Conservation (phyloP, 2,797 vertebrate species). For the Chanos chanos region DNA sequence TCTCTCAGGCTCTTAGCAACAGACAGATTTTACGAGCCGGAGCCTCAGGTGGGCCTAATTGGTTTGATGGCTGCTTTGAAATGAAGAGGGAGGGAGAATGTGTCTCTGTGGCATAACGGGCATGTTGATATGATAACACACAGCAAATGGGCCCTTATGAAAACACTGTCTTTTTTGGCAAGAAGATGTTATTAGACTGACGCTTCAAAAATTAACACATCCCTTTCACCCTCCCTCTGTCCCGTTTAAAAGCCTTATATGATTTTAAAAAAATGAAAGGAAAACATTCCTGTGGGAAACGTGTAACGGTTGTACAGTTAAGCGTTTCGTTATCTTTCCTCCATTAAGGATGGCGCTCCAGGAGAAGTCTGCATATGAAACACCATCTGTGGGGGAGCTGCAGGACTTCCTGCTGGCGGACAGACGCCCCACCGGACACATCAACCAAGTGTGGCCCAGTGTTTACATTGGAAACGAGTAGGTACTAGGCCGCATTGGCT, state of each 20-base stretch:
- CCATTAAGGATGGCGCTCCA: constrained; percentile 61
- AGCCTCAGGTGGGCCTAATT: constrained; percentile 34
- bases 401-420: constrained; percentile 73
- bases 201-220: too few species aligned
- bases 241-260: too few species aligned
- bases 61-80: constrained; percentile 22
- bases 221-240: too few species aligned
- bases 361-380: constrained; percentile 56
- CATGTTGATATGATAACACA: constrained; percentile 6
- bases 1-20: constrained; percentile 34
- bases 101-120: constrained; percentile 16
- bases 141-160: too few species aligned
- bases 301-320: constrained; percentile 8
- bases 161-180: too few species aligned
- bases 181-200: too few species aligned
- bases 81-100: constrained; percentile 23
- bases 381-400: constrained; percentile 77
- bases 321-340: constrained; percentile 3
- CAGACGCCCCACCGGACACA: constrained; percentile 63
- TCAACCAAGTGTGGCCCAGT: constrained; percentile 91
- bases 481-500: constrained; percentile 40
- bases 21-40: constrained; percentile 27
- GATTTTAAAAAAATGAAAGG: too few species aligned
- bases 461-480: constrained; percentile 88
- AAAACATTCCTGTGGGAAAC: not conserved